A percentile compares a stretch with the other conserved stretches of the same genome.
Evolutionary conservation across 2,797 vertebrate species (phyloP).

Genomic region (Ctenopoma multispine): DNA sequence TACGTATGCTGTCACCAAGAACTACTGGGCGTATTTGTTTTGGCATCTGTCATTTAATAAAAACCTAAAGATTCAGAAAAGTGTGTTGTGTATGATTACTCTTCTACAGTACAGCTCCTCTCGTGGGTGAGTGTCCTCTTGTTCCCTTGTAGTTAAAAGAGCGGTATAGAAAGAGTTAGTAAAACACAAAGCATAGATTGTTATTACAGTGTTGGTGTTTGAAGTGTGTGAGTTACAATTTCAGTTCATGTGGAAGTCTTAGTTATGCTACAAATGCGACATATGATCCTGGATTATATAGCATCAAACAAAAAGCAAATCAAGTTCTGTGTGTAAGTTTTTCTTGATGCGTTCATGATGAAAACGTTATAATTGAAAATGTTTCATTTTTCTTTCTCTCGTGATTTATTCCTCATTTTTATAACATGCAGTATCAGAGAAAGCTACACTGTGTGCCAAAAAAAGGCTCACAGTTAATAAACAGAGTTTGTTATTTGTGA

Average conservation of each 20-base stretch:
- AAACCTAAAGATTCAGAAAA: not conserved
- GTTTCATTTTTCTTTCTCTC: not conserved
- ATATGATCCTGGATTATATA: too few relatives aligned
- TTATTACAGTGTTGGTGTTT: too few relatives aligned
- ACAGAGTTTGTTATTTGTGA: constrained; percentile 36
- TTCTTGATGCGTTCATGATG: constrained; percentile 22
- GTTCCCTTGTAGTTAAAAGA: too few relatives aligned
- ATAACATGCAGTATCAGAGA: constrained; percentile 11
- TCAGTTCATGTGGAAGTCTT: too few relatives aligned
- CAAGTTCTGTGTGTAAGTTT: constrained; percentile 1
- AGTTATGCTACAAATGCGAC: too few relatives aligned
- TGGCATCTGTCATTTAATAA: constrained; percentile 8
- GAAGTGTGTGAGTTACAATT: too few relatives aligned
- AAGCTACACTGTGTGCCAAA: constrained; percentile 14
- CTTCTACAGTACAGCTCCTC: too few relatives aligned
- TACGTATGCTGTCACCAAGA: not conserved
- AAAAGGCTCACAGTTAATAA: constrained; percentile 34
- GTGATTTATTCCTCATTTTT: constrained; percentile 1
- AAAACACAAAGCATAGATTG: not conserved
- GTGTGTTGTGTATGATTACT: not conserved
- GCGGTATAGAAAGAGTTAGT: too few relatives aligned
- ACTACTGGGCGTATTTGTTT: not conserved
- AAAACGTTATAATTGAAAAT: constrained; percentile 17
- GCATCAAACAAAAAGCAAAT: not conserved
- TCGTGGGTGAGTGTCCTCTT: too few relatives aligned